Conservation (phyloP, 1,140 invertebrate genomes). For the Sitodiplosis mosellana region DNA sequence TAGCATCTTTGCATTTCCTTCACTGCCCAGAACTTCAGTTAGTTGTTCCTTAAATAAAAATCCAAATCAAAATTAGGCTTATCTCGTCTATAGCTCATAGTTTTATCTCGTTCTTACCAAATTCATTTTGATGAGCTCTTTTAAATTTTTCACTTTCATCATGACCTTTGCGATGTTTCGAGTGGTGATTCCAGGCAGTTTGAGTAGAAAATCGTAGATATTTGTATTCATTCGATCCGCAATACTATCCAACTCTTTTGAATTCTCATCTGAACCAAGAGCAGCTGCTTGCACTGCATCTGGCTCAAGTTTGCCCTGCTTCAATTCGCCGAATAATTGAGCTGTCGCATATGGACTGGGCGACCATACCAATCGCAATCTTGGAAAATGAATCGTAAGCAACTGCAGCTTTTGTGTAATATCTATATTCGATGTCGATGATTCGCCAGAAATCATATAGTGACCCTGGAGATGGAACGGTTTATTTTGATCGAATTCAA, state of each 20-base stretch:
- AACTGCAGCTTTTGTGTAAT: conserved; percentile 70
- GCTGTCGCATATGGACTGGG: conserved; percentile 87
- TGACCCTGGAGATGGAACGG: conserved; percentile 74
- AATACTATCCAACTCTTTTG: conserved; percentile 25
- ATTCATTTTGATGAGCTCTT: conserved; percentile 37
- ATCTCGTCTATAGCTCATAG: background rate
- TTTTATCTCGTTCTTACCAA: background rate
- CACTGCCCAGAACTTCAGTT: conserved; percentile 42
- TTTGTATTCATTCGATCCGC: conserved; percentile 53
- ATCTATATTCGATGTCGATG: conserved; percentile 53
- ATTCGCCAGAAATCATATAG: conserved; percentile 49
- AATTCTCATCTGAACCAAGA: conserved; percentile 40
- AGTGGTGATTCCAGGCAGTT: conserved; percentile 75
- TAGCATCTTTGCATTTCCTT: conserved; percentile 36
- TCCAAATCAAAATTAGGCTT: conserved; percentile 1
- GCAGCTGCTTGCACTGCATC: conserved; percentile 43
- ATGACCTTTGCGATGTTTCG: conserved; percentile 69
- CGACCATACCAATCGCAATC: conserved; percentile 84
- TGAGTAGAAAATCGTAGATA: conserved; percentile 72
- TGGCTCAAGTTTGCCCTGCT: conserved; percentile 64
- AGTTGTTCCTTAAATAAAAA: conserved; percentile 37
- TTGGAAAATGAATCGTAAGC: conserved; percentile 88
- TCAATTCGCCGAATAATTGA: conserved; percentile 83
- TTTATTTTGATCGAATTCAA: conserved; percentile 92
- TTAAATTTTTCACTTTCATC: conserved; percentile 58